Percentiles rank a stretch among this genome's conserved stretches.
phyloP scores from a whole-genome alignment of 2,888 invertebrate genomes.

The Phorcus lineatus region DNA sequence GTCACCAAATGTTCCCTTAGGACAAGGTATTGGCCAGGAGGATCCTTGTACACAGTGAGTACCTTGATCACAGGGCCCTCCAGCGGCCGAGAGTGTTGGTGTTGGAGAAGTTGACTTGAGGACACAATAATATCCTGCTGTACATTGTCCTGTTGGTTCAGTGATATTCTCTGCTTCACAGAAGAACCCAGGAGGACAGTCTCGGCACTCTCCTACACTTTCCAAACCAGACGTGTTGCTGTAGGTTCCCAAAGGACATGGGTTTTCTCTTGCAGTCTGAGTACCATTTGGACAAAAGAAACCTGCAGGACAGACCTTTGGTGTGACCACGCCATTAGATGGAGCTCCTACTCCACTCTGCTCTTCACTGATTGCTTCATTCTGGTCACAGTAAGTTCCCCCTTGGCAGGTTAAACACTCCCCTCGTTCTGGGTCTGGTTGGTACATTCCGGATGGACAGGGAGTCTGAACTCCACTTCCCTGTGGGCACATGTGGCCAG shows the following conservation, averaged over 20 bases:
- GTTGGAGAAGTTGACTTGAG: slow-evolving; percentile 58
- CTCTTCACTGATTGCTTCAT: slow-evolving; percentile 68
- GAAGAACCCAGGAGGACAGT: slow-evolving; percentile 68
- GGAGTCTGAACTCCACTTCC: slow-evolving; percentile 66
- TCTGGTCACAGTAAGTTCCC: slow-evolving; percentile 71
- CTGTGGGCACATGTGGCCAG: slow-evolving; percentile 69
- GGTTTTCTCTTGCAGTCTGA: slow-evolving; percentile 60
- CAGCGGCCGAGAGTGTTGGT: slow-evolving; percentile 50
- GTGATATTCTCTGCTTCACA: slow-evolving; percentile 70
- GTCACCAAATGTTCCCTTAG: slow-evolving; percentile 71
- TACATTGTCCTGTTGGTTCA: slow-evolving; percentile 66
- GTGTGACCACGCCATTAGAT: slow-evolving; percentile 73
- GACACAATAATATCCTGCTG: slow-evolving; percentile 70
- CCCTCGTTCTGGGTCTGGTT: slow-evolving; percentile 64
- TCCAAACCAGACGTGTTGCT: slow-evolving; percentile 68
- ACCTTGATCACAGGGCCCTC: slow-evolving; percentile 69
- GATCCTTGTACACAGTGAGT: slow-evolving; percentile 67
- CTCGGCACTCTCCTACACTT: slow-evolving; percentile 60
- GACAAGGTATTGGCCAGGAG: slow-evolving; percentile 61
- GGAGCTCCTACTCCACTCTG: slow-evolving; percentile 69
- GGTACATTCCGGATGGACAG: slow-evolving; percentile 68
- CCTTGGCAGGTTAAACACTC: slow-evolving; percentile 65
- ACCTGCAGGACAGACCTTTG: slow-evolving; percentile 70
- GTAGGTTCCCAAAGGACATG: slow-evolving; percentile 72
- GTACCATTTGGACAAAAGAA: slow-evolving; percentile 72